phyloP scores from a whole-genome alignment of 2,797 vertebrate genomes.

The Agapornis canus region DNA sequence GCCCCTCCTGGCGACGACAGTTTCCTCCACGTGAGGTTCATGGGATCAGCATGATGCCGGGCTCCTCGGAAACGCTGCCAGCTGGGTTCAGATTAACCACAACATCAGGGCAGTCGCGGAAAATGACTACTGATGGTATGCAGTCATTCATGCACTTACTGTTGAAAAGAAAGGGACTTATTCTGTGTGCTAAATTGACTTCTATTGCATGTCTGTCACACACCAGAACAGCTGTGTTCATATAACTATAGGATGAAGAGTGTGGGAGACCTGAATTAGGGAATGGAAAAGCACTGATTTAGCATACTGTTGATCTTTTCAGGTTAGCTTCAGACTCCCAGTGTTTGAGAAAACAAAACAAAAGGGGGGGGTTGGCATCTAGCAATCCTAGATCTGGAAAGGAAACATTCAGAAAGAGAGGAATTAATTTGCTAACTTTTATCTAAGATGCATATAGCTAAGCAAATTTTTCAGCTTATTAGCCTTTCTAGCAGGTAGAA shows the following conservation, averaged over 20 bases:
- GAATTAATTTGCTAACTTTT: background rate
- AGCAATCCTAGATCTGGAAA: background rate
- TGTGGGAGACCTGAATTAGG: background rate
- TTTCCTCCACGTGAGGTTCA: conserved; percentile 94
- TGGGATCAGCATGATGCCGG: conserved; percentile 99
- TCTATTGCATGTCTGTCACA: background rate
- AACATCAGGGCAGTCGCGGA: conserved; percentile 91
- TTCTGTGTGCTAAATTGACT: background rate
- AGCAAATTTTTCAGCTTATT: background rate
- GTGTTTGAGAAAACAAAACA: background rate
- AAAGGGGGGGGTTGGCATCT: background rate
- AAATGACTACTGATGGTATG: conserved; percentile 90
- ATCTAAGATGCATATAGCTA: background rate
- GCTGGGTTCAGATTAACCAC: conserved; percentile 95
- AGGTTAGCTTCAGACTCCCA: background rate
- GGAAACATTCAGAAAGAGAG: background rate
- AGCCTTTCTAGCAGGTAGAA: background rate
- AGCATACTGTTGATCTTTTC: background rate
- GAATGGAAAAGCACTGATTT: background rate
- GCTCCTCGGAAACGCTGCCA: conserved; percentile 94
- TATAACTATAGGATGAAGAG: background rate
- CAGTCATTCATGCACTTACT: conserved; percentile 7
- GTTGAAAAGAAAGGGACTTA: background rate
- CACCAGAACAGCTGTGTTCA: fast-evolving
- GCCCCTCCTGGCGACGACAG: conserved; percentile 94